phyloP scores from a whole-genome alignment of 2,888 invertebrate species.

The Latheticus oryzae region DNA sequence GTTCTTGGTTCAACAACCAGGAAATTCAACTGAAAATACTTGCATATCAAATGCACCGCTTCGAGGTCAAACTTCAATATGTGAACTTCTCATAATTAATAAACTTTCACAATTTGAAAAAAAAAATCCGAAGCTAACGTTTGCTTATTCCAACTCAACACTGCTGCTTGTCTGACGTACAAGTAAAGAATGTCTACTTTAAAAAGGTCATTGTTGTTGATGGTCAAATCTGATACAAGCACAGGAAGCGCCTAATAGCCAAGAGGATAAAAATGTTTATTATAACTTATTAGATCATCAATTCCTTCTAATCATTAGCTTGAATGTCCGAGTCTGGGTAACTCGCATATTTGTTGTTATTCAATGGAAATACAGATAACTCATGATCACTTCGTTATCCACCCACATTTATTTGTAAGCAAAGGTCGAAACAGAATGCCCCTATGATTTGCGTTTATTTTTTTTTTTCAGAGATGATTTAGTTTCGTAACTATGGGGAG shows the following conservation, averaged over 20 bases:
- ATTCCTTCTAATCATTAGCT: constrained; percentile 33
- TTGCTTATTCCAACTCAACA: not conserved
- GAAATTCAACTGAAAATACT: constrained; percentile 25
- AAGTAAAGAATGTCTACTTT: constrained; percentile 28
- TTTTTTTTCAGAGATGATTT: constrained; percentile 31
- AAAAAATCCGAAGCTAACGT: constrained; percentile 11
- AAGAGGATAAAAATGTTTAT: constrained; percentile 34
- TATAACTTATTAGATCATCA: constrained; percentile 32
- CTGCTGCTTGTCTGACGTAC: constrained; percentile 20
- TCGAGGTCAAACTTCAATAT: constrained; percentile 25
- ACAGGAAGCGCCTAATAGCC: constrained; percentile 37
- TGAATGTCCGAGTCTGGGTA: not conserved
- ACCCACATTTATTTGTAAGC: not conserved
- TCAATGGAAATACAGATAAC: constrained; percentile 1
- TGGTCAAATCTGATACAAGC: constrained; percentile 36
- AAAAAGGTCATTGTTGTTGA: constrained; percentile 37
- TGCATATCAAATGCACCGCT: constrained; percentile 32
- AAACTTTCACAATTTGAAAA: constrained; percentile 20
- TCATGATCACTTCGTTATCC: not conserved
- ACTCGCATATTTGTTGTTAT: constrained; percentile 10
- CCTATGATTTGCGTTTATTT: constrained; percentile 9
- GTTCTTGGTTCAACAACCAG: constrained; percentile 2
- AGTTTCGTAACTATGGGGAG: constrained; percentile 36
- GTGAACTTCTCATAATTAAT: constrained; percentile 24
- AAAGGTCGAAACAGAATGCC: not conserved